A percentile compares a stretch with the other conserved stretches of the same genome.
Evolutionary conservation across 2,888 invertebrate species (phyloP).

Genomic region (Drosophila recens): DNA sequence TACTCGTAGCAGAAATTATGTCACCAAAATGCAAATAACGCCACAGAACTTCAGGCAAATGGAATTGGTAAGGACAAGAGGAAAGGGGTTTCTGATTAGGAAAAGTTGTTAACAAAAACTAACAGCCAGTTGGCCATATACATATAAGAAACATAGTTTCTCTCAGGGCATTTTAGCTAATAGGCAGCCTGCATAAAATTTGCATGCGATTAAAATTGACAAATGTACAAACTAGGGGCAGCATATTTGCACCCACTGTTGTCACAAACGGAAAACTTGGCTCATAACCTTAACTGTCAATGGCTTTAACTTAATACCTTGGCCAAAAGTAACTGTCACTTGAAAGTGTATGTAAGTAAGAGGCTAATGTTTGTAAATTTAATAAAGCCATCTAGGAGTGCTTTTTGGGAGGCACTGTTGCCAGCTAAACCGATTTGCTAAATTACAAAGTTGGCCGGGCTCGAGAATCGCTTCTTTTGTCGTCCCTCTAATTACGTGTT

Average conservation of each 20-base stretch:
- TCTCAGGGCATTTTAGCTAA: constrained; percentile 49
- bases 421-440: constrained; percentile 76
- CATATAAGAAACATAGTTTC: constrained; percentile 52
- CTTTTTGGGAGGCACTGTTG: constrained; percentile 14
- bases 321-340: constrained; percentile 11
- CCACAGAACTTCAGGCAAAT: constrained; percentile 30
- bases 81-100: constrained; percentile 57
- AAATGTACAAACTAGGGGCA: constrained; percentile 41
- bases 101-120: constrained; percentile 74
- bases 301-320: constrained; percentile 31
- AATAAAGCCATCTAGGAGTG: constrained; percentile 38
- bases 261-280: constrained; percentile 22
- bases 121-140: constrained; percentile 51
- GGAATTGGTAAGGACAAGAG: background rate
- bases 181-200: constrained; percentile 74
- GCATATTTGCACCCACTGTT: background rate
- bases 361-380: constrained; percentile 63
- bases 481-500: constrained; percentile 67
- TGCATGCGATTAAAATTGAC: constrained; percentile 75
- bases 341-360: constrained; percentile 48
- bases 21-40: constrained; percentile 72
- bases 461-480: constrained; percentile 25
- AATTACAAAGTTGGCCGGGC: constrained; percentile 63
- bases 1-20: constrained; percentile 62
- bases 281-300: constrained; percentile 30